These are phyloP conservation scores for Carabus problematicus DNA, from an alignment of 2,888 invertebrate genomes.

Conservation along the genomic window DNA sequence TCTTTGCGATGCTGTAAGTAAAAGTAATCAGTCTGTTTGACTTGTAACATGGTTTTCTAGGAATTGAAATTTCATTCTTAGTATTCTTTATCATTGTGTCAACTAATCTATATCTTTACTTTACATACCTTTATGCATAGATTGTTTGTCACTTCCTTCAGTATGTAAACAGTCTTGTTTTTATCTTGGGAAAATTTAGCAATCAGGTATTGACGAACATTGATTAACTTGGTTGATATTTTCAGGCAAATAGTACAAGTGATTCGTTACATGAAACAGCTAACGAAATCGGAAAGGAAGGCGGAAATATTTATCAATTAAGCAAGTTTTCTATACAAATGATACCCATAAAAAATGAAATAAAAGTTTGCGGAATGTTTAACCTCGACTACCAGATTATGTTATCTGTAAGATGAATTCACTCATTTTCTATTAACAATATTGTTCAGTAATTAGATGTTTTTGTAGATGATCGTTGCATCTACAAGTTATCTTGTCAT, in stretches of 20 bases:
- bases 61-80: too few species aligned
- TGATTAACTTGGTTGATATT: background rate
- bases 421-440: background rate
- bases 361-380: slow-evolving; percentile 12
- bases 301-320: background rate
- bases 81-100: too few species aligned
- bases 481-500: slow-evolving; percentile 1
- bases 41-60: too few species aligned
- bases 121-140: too few species aligned
- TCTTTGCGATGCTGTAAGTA: slow-evolving; percentile 4
- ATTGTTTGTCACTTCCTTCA: too few species aligned
- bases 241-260: background rate
- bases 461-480: background rate
- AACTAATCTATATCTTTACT: too few species aligned
- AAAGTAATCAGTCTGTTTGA: too few species aligned
- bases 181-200: too few species aligned
- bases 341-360: background rate
- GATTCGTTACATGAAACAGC: background rate
- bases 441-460: background rate
- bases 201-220: too few species aligned
- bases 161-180: too few species aligned
- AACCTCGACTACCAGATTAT: slow-evolving; percentile 8
- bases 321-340: background rate
- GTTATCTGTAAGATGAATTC: slow-evolving; percentile 7
- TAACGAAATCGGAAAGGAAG: background rate